These are phyloP conservation scores for Diceros bicornis DNA, from an alignment of 2,797 vertebrate genomes.

Conservation along the genomic window DNA sequence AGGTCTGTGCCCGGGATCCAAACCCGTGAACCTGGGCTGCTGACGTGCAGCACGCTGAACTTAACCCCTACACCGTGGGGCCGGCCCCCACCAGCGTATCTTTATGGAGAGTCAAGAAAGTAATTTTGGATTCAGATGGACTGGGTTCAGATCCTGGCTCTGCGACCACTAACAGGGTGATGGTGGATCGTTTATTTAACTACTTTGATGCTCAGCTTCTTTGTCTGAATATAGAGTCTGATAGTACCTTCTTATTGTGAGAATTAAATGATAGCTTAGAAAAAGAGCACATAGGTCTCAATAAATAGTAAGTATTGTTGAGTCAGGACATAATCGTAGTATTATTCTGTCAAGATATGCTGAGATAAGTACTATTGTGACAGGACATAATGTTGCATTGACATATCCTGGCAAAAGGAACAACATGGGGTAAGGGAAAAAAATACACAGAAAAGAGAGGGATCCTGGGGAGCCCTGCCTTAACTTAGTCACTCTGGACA, in stretches of 20 bases:
- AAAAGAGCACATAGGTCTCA: not conserved
- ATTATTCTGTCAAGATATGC: not conserved
- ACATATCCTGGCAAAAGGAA: slow-evolving; percentile 4
- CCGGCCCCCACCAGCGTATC: not conserved
- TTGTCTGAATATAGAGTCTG: slow-evolving; percentile 47
- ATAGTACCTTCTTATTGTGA: slow-evolving; percentile 23
- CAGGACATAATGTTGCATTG: not conserved
- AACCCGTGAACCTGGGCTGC: too few relatives aligned
- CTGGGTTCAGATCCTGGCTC: not conserved
- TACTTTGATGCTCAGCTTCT: not conserved
- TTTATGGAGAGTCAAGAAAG: not conserved
- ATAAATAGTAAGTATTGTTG: not conserved
- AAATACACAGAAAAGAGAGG: not conserved
- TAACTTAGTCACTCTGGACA: not conserved
- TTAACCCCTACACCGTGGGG: too few relatives aligned
- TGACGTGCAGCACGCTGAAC: too few relatives aligned
- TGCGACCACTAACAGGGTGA: not conserved
- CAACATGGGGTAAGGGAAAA: not conserved
- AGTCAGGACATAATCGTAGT: not conserved
- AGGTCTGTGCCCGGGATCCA: too few relatives aligned
- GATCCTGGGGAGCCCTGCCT: not conserved
- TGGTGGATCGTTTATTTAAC: slow-evolving; percentile 1
- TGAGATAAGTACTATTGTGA: not conserved
- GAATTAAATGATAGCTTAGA: slow-evolving; percentile 46
- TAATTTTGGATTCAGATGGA: not conserved